phyloP scores from a whole-genome alignment of 1,140 invertebrate genomes.

The Armadillidium nasatum region DNA sequence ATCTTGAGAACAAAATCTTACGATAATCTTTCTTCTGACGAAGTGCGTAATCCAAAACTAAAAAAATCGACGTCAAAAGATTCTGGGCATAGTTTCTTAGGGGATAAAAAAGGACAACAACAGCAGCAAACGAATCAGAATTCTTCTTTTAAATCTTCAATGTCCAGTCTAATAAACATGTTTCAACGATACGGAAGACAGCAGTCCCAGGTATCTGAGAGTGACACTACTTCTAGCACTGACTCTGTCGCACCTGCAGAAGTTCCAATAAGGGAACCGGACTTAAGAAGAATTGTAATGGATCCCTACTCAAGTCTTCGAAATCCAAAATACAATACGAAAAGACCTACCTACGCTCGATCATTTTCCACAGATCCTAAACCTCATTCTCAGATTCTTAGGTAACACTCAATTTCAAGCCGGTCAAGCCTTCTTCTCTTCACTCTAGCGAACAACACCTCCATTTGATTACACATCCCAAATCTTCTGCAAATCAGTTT shows the following conservation, averaged over 20 bases:
- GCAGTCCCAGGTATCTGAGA: background rate
- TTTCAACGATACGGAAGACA: background rate
- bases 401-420: too few relatives aligned
- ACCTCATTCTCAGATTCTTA: background rate
- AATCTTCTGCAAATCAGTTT: too few relatives aligned
- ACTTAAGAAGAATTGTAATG: background rate
- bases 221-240: background rate
- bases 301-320: background rate
- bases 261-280: background rate
- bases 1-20: conserved; percentile 33
- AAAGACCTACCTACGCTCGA: background rate
- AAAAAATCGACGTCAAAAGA: background rate
- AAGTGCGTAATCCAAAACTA: background rate
- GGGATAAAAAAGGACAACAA: background rate
- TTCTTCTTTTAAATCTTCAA: background rate
- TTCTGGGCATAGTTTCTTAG: background rate
- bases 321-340: background rate
- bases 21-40: conserved; percentile 16
- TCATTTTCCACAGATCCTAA: background rate
- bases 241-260: background rate
- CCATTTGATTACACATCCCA: too few relatives aligned
- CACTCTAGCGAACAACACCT: too few relatives aligned
- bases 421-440: too few relatives aligned
- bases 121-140: too few relatives aligned
- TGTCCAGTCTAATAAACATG: background rate